Evolutionary conservation across 2,113 vertebrate species (phyloP).

Genomic region (Junco hyemalis): DNA sequence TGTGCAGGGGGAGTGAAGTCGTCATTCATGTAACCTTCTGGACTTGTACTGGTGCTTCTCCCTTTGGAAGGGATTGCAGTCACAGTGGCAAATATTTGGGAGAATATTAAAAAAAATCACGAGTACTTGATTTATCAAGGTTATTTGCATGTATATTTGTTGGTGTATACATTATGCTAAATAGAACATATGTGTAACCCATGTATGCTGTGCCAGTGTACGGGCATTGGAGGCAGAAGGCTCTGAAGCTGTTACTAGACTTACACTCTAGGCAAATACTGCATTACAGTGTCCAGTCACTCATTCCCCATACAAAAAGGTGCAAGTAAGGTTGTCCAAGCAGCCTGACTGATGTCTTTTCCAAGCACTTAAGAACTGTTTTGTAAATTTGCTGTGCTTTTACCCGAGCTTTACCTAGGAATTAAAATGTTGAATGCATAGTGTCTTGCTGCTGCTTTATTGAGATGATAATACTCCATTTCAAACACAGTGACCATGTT

Average conservation of each 20-base stretch:
- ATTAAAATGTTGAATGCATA: neutral
- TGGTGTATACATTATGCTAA: neutral
- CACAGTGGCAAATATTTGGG: neutral
- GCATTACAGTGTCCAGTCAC: neutral
- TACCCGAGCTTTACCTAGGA: neutral
- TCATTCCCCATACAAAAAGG: neutral
- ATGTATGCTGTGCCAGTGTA: neutral
- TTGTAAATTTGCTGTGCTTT: neutral
- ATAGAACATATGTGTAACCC: neutral
- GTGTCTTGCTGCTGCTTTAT: neutral
- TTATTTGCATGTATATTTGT: neutral
- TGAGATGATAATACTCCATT: neutral
- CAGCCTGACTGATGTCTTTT: neutral
- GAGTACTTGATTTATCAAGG: neutral
- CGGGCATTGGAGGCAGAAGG: neutral
- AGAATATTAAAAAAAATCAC: neutral
- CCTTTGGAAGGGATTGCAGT: neutral
- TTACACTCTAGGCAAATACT: neutral
- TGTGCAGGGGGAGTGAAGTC: neutral
- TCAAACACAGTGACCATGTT: neutral
- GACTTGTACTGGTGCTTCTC: neutral
- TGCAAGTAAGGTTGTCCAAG: neutral
- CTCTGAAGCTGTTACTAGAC: neutral
- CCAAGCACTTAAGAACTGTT: neutral
- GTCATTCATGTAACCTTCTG: neutral